These are phyloP conservation scores for Phalacrocorax carbo DNA, from an alignment of 2,113 vertebrate genomes.

Conservation along the genomic window DNA sequence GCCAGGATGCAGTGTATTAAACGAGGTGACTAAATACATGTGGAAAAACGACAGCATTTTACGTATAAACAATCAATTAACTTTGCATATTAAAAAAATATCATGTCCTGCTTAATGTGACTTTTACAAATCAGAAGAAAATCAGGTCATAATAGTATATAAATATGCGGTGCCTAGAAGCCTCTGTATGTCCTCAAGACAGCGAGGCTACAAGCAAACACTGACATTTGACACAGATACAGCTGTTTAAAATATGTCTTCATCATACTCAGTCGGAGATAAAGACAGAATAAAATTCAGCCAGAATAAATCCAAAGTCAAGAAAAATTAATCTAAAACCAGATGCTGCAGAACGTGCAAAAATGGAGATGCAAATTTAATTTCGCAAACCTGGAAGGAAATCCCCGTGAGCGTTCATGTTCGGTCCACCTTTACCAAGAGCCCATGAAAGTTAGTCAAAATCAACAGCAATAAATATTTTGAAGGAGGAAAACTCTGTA, in stretches of 20 bases:
- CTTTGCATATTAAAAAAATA: not conserved
- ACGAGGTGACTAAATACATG: not conserved
- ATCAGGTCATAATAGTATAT: constrained; percentile 24
- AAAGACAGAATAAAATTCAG: constrained; percentile 41
- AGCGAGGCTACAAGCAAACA: constrained; percentile 55
- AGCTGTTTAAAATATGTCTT: constrained; percentile 77
- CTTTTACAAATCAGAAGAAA: constrained; percentile 25
- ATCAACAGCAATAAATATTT: constrained; percentile 47
- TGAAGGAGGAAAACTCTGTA: constrained; percentile 63
- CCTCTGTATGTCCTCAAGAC: constrained; percentile 58
- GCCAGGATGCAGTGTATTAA: not conserved
- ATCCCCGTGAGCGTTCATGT: not conserved
- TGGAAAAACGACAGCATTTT: not conserved
- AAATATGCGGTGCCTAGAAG: constrained; percentile 50
- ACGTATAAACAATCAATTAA: not conserved
- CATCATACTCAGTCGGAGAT: constrained; percentile 72
- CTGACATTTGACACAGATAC: constrained; percentile 69
- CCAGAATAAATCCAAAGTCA: constrained; percentile 37
- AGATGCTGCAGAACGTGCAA: constrained; percentile 48
- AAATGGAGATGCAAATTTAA: constrained; percentile 27
- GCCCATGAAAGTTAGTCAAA: not conserved
- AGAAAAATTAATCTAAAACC: constrained; percentile 45
- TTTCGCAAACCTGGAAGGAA: constrained; percentile 14
- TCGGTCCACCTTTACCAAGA: not conserved
- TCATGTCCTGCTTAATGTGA: not conserved